Evolutionary conservation across 2,797 vertebrate species (phyloP), one percentile per base, ranked within the genome.

Genomic region (Myotis vivesi): DNA sequence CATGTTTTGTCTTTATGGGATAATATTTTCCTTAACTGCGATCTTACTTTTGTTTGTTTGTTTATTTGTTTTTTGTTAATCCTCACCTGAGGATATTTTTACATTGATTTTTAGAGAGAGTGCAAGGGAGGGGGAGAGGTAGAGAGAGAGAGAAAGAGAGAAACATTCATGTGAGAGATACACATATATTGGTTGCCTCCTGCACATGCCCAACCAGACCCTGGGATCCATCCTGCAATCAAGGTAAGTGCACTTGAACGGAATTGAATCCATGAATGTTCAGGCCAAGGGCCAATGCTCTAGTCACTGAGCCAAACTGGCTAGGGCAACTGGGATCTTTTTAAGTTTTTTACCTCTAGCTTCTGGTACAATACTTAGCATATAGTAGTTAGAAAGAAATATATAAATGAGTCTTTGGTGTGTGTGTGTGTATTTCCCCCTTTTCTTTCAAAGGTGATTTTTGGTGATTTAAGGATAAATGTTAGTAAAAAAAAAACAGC

Each of bases 391-490:
- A 72, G 17, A 77, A 86, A 44, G 53, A 87, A 93, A 66, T 88
- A 6, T 72, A 64, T 73, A 64, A 93, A 46, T 83, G 57, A 75
- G 3, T 92, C 8, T 92, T 8, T 20, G 38, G 9, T 30, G 38
- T 59, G 8, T 64, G 59, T 28, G 1, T 82, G 1, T 79, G 3
- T 83, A 8, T 68, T 68, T 85, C 20, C 33, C 17, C 41, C 46
- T 73, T 84, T 93, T 36, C 33, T 85, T 81, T 87, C 16, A 66
- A 53, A 90, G 46, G 46, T 13, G 2, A 59, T 89, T 22, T 89
- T 85, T 93, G 82, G 68, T 38, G 51, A 93, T 30, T 88, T 94
- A 79, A 25, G 20, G 71, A 66, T 94, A 76, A 91, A 22, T 55
- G 3, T 81, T 55, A 87, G 5, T 88, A 44, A 88, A 82, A 88